Evolutionary conservation across 1,140 invertebrate species (phyloP).

Genomic region (Zaprionus kolodkinae): DNA sequence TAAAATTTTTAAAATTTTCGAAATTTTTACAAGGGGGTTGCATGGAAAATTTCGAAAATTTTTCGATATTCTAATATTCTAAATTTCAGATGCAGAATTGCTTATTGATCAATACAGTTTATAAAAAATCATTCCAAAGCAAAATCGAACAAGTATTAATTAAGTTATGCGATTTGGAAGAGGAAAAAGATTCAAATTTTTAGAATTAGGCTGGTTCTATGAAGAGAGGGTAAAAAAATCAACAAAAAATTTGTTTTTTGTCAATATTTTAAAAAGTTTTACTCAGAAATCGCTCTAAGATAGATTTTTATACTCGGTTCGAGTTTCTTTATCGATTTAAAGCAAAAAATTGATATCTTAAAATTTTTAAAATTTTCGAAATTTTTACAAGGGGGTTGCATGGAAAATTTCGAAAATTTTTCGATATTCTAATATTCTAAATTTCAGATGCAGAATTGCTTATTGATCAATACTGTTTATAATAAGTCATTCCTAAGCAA

Average conservation of each 20-base stretch:
- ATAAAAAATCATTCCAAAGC: background rate
- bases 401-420: background rate
- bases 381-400: background rate
- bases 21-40: background rate
- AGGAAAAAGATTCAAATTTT: conserved; percentile 6
- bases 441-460: background rate
- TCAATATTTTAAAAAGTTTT: no score
- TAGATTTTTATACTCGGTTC: background rate
- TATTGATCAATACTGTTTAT: background rate
- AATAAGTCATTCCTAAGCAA: background rate
- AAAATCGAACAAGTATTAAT: background rate
- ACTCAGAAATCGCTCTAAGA: no score
- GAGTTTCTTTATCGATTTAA: background rate
- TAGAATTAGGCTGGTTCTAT: background rate
- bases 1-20: background rate
- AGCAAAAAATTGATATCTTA: background rate
- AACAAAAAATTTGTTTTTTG: no score
- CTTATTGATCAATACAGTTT: background rate
- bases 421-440: background rate
- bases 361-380: background rate
- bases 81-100: background rate
- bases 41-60: background rate
- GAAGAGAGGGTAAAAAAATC: no score
- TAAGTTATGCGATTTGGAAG: background rate
- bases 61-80: background rate